These are phyloP conservation scores for Cardiocondyla obscurior DNA, from an alignment of 1,140 invertebrate species.

Conservation along the genomic window DNA sequence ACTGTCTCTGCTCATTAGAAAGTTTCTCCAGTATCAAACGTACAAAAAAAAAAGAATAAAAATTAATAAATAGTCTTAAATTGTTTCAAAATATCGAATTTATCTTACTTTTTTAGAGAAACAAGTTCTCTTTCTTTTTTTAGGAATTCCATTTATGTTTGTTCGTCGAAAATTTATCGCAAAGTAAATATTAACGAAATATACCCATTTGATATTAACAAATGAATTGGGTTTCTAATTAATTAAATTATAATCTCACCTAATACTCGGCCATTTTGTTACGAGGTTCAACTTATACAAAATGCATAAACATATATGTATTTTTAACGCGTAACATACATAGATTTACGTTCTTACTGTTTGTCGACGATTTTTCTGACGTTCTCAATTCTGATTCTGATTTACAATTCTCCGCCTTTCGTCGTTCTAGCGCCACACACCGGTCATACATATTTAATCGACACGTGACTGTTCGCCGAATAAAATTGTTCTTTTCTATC, in stretches of 20 bases:
- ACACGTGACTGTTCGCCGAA: conserved; percentile 39
- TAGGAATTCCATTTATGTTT: too few relatives aligned
- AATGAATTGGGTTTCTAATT: neutral
- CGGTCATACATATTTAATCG: conserved; percentile 70
- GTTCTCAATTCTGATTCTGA: conserved; percentile 40
- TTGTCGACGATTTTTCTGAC: conserved; percentile 26
- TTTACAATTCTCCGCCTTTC: conserved; percentile 66
- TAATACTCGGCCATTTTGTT: conserved; percentile 51
- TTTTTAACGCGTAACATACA: conserved; percentile 1
- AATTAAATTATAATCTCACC: conserved; percentile 66
- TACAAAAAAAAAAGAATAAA: neutral
- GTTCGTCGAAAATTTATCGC: neutral
- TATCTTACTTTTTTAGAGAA: neutral
- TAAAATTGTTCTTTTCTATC: conserved; percentile 47
- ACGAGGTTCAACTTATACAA: conserved; percentile 46
- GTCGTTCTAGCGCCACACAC: conserved; percentile 32
- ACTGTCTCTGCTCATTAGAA: neutral
- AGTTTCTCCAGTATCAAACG: conserved; percentile 19
- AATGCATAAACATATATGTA: neutral
- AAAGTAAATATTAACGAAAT: neutral
- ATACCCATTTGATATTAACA: conserved; percentile 29
- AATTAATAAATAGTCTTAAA: neutral
- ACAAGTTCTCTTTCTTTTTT: neutral
- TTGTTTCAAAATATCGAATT: neutral
- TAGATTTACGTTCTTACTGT: neutral